Base-by-base conservation (phyloP, 2,888 invertebrate genomes). In the Phoenoteleia sp. region DNA sequence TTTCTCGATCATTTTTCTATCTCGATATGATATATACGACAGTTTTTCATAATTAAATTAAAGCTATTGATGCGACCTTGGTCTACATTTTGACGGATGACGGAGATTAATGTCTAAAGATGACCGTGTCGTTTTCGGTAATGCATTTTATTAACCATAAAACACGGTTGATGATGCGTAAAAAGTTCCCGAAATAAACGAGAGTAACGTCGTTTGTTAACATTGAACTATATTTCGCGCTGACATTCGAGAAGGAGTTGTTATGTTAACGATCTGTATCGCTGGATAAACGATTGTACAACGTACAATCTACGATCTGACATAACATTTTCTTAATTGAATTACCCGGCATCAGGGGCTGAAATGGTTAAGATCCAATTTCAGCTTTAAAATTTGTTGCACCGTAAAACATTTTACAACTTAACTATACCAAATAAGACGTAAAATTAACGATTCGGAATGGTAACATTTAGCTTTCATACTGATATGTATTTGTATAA, bases 101-200 rank as follows among this genome's bases (percentile, higher is more conserved):
- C 39, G 25, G 11, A 47, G 60, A 72, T 52, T 74, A 62, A 74
- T 74, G 64, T 64, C 42, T 11, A 25, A 58, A 49, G 29, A 25
- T 64, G 60, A 47, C 15, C 21, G 54, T 1, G 9, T 66, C 29
- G 56, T 36, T 56, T 66, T 33, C 45, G 29, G 29, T 36, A 33
- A 47, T 42, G 69, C 67, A 71, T 71, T 71, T 79, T 79, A 79
- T 71, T 71, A 71, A 54, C 79, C 64, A 79, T 79, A 79, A 79
- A 79, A 71, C 52, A 58, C 15, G 36, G 42, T 56, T 25, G 45
- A 79, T 52, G 71, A 71, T 54, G 64, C 64, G 62, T 52, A 64
- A 71, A 52, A 54, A 33, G 71, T 11, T 54, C 25, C 54, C 23
- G 36, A 79, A 71, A 79, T 79, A 79, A 79, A 79, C 69, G 15